Conservation (phyloP, 2,797 vertebrate species). For the Acanthurus tractus region DNA sequence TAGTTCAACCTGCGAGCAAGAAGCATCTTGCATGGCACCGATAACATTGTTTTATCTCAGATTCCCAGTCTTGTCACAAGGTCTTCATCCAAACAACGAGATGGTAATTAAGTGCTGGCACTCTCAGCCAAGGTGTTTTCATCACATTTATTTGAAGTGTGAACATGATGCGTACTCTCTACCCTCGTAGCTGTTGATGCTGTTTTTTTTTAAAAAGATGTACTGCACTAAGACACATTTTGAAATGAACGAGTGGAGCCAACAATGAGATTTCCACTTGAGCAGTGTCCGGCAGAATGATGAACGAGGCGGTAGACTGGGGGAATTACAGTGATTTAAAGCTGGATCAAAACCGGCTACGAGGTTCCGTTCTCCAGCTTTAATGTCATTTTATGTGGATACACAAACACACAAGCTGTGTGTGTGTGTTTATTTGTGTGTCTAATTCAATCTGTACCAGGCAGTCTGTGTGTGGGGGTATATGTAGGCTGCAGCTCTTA, state of each 20-base stretch:
- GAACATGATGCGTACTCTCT: slow-evolving; percentile 47
- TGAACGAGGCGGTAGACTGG: slow-evolving; percentile 68
- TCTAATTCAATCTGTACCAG: slow-evolving; percentile 45
- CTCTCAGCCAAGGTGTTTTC: slow-evolving; percentile 65
- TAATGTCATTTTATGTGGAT: slow-evolving; percentile 48
- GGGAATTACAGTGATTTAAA: slow-evolving; percentile 71
- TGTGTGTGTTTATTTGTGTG: slow-evolving; percentile 50
- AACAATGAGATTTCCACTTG: slow-evolving; percentile 82
- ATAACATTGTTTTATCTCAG: slow-evolving; percentile 76
- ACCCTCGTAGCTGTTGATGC: slow-evolving; percentile 36
- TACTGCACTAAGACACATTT: slow-evolving; percentile 58
- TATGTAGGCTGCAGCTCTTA: slow-evolving; percentile 64
- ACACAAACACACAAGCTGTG: slow-evolving; percentile 27
- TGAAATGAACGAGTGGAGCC: slow-evolving; percentile 78
- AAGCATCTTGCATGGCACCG: slow-evolving; percentile 63
- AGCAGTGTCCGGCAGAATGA: slow-evolving; percentile 80
- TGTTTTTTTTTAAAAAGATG: slow-evolving; percentile 59
- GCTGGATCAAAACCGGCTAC: slow-evolving; percentile 49
- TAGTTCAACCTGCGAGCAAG: slow-evolving; percentile 67
- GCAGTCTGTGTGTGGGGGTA: slow-evolving; percentile 4
- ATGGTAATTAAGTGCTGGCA: slow-evolving; percentile 71
- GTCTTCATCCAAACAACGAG: slow-evolving; percentile 71
- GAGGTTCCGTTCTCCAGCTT: slow-evolving; percentile 46
- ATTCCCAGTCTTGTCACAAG: slow-evolving; percentile 64
- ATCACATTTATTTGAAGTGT: slow-evolving; percentile 61